Percentiles rank a stretch among this genome's conserved stretches.
phyloP scores from a whole-genome alignment of 2,797 vertebrate genomes.

The Pyrrhura leucotis region DNA sequence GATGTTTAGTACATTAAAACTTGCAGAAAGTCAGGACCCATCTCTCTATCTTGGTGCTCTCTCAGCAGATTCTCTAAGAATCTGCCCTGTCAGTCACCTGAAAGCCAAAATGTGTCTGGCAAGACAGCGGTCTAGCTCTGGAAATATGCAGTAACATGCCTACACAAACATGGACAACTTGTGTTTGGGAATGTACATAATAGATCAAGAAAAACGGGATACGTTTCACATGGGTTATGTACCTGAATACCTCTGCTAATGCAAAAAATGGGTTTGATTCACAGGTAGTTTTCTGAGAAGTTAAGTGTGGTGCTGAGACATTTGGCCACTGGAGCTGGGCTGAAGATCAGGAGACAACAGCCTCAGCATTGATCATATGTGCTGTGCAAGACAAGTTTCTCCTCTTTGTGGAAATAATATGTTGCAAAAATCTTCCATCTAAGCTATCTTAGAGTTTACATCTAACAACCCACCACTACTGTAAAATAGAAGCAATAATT shows the following conservation, averaged over 20 bases:
- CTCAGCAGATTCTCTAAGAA: not conserved
- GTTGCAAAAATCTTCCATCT: not conserved
- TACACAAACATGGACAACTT: rapidly evolving
- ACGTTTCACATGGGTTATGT: rapidly evolving
- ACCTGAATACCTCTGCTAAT: not conserved
- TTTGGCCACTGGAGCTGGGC: not conserved
- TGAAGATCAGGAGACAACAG: not conserved
- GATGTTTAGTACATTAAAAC: not conserved
- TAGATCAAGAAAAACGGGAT: rapidly evolving
- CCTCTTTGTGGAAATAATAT: not conserved
- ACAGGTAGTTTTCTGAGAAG: not conserved
- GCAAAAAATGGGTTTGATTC: not conserved
- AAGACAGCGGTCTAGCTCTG: not conserved
- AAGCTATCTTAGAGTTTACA: not conserved
- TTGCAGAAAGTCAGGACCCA: not conserved
- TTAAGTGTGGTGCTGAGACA: rapidly evolving
- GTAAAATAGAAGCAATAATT: not conserved
- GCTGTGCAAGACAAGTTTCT: not conserved
- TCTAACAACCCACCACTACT: not conserved
- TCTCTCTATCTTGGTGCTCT: not conserved
- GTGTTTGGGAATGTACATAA: rapidly evolving
- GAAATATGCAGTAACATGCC: rapidly evolving
- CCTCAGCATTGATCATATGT: rapidly evolving
- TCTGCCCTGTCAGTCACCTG: not conserved
- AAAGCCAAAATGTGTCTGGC: rapidly evolving